Percentiles rank a stretch among this genome's conserved stretches.
These are phyloP conservation scores for Craseonycteris thonglongyai DNA, from an alignment of 2,113 vertebrate genomes.

Conservation along the genomic window DNA sequence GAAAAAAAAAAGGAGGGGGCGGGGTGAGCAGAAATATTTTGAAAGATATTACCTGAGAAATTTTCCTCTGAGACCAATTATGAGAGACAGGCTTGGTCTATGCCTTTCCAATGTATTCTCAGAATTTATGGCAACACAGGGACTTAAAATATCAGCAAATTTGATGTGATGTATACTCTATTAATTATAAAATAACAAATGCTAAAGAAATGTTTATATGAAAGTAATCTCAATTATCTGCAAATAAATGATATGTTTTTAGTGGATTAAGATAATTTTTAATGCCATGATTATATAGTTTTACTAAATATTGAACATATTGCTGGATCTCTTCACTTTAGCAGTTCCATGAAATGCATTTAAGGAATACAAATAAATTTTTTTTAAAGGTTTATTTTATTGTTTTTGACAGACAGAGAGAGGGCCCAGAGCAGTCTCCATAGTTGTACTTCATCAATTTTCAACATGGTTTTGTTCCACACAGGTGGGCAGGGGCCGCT, in stretches of 20 bases:
- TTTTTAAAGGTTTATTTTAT: no score
- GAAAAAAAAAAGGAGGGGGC: no score
- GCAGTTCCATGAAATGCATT: neutral
- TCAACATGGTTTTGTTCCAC: no score
- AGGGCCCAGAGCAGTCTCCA: no score
- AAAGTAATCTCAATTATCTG: slow-evolving; percentile 14
- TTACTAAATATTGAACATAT: neutral
- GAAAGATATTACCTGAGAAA: slow-evolving; percentile 39
- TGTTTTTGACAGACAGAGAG: no score
- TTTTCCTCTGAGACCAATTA: slow-evolving; percentile 66
- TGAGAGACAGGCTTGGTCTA: neutral
- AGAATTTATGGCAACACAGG: slow-evolving; percentile 31
- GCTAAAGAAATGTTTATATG: slow-evolving; percentile 7
- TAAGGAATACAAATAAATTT: slow-evolving; percentile 24
- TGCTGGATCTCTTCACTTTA: neutral
- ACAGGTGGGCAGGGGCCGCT: no score
- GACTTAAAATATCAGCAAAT: slow-evolving; percentile 26
- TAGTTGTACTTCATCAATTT: no score
- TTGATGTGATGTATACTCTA: neutral
- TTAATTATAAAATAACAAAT: slow-evolving; percentile 26
- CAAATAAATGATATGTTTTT: neutral
- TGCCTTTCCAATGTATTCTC: neutral
- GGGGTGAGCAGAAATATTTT: slow-evolving; percentile 36
- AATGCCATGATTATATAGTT: slow-evolving; percentile 9
- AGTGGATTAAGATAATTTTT: neutral